These are phyloP conservation scores for Paramacrobiotus metropolitanus DNA, from an alignment of 1,140 invertebrate genomes.

Conservation along the genomic window DNA sequence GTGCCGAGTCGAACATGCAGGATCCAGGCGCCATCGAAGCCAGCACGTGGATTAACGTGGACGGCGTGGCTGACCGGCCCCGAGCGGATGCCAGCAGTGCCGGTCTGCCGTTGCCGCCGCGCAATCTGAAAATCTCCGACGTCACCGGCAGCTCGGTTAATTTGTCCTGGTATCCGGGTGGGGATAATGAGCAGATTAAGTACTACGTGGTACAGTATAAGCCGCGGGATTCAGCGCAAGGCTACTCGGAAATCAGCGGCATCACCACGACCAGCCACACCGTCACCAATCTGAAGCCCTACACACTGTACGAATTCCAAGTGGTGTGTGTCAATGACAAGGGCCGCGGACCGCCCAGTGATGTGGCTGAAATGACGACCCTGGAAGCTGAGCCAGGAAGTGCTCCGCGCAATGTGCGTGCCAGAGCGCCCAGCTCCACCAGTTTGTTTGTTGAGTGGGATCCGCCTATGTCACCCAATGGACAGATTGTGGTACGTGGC, in stretches of 20 bases:
- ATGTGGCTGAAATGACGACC: constrained; percentile 58
- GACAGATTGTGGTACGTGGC: constrained; percentile 63
- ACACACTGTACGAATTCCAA: constrained; percentile 88
- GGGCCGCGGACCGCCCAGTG: constrained; percentile 60
- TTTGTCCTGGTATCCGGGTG: constrained; percentile 62
- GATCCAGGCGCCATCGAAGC: constrained; percentile 74
- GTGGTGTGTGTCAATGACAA: constrained; percentile 81
- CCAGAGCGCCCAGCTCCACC: constrained; percentile 66
- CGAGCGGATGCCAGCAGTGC: constrained; percentile 4
- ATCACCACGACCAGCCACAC: constrained; percentile 77
- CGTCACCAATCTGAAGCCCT: constrained; percentile 61
- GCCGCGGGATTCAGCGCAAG: constrained; percentile 41
- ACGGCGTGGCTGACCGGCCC: constrained; percentile 44
- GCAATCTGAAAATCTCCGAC: constrained; percentile 62
- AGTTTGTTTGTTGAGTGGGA: constrained; percentile 93
- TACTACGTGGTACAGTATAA: constrained; percentile 91
- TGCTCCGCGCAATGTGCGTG: constrained; percentile 73
- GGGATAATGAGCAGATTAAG: constrained; percentile 45
- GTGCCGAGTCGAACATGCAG: constrained; percentile 71
- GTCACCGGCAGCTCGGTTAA: constrained; percentile 72
- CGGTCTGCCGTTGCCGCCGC: constrained; percentile 51
- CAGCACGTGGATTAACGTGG: constrained; percentile 65
- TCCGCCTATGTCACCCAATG: constrained; percentile 83
- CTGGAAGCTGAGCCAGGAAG: constrained; percentile 80
- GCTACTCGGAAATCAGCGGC: constrained; percentile 48